phyloP scores from a whole-genome alignment of 2,888 invertebrate genomes.

The Macrophya alboannulata region DNA sequence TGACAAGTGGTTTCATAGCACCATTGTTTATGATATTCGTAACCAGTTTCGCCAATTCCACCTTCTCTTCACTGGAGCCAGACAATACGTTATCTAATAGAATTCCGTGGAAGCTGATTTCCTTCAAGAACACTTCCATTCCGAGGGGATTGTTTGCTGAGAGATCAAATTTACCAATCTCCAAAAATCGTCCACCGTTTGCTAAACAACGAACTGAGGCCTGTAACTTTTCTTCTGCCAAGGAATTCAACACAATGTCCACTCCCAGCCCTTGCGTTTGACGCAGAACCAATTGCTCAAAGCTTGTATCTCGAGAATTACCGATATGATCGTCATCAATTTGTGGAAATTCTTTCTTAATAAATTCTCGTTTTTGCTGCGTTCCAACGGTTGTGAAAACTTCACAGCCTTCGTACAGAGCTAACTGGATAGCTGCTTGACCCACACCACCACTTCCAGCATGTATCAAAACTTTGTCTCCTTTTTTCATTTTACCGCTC shows the following conservation, averaged over 20 bases:
- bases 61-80: slow-evolving; percentile 81
- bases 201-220: slow-evolving; percentile 86
- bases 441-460: slow-evolving; percentile 84
- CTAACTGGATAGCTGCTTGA: slow-evolving; percentile 86
- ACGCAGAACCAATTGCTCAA: slow-evolving; percentile 93
- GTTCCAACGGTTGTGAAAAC: slow-evolving; percentile 85
- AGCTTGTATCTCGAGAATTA: slow-evolving; percentile 92
- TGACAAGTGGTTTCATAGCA: slow-evolving; percentile 86
- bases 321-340: slow-evolving; percentile 87
- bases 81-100: slow-evolving; percentile 88
- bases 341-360: slow-evolving; percentile 82
- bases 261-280: slow-evolving; percentile 79
- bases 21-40: slow-evolving; percentile 85
- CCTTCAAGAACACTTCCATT: slow-evolving; percentile 87
- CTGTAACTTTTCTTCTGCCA: slow-evolving; percentile 94
- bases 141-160: slow-evolving; percentile 85
- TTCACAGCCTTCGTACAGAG: slow-evolving; percentile 83
- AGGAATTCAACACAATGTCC: slow-evolving; percentile 84
- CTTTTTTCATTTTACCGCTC: slow-evolving; percentile 81
- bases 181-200: slow-evolving; percentile 87
- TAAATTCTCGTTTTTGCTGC: slow-evolving; percentile 82
- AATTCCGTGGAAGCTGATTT: slow-evolving; percentile 90
- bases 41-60: slow-evolving; percentile 82
- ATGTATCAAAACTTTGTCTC: slow-evolving; percentile 78
- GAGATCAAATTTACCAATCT: slow-evolving; percentile 94